A percentile compares a stretch with the other conserved stretches of the same genome.
Conservation (phyloP, 1,140 invertebrate species). For the Cryptotermes secundus region DNA sequence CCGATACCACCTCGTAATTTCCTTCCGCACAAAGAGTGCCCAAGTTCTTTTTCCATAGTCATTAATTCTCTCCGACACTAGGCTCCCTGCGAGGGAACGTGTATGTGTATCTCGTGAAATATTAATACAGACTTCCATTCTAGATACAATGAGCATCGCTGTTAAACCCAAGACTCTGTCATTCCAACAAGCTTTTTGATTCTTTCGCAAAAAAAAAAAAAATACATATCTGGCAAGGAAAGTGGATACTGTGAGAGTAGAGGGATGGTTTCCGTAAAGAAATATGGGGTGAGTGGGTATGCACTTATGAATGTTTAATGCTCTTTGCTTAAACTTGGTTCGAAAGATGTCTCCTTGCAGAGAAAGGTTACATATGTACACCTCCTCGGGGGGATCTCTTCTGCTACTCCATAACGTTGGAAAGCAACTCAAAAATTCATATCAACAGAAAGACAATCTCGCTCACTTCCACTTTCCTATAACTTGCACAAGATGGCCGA, state of each 20-base stretch:
- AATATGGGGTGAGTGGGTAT: neutral
- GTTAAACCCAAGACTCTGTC: neutral
- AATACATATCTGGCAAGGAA: neutral
- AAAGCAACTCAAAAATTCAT: conserved; percentile 20
- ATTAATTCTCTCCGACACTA: neutral
- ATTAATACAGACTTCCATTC: conserved; percentile 14
- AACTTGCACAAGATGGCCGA: neutral
- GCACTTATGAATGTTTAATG: conserved; percentile 23
- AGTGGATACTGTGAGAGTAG: conserved; percentile 12
- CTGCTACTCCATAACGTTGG: neutral
- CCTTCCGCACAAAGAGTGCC: too few species aligned
- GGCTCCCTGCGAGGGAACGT: neutral
- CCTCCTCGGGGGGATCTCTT: neutral
- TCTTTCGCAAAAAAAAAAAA: neutral
- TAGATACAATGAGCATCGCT: conserved; percentile 20
- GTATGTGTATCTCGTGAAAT: neutral
- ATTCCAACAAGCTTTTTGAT: neutral
- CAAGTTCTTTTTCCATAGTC: too few species aligned
- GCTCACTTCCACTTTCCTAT: neutral
- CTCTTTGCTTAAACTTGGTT: conserved; percentile 23
- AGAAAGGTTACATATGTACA: conserved; percentile 13
- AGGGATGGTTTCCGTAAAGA: neutral
- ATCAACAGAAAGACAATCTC: conserved; percentile 19
- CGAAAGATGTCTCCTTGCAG: conserved; percentile 23
- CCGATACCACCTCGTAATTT: too few species aligned